Evolutionary conservation across 2,113 vertebrate genomes (phyloP).

Genomic region (Grallaria varia): DNA sequence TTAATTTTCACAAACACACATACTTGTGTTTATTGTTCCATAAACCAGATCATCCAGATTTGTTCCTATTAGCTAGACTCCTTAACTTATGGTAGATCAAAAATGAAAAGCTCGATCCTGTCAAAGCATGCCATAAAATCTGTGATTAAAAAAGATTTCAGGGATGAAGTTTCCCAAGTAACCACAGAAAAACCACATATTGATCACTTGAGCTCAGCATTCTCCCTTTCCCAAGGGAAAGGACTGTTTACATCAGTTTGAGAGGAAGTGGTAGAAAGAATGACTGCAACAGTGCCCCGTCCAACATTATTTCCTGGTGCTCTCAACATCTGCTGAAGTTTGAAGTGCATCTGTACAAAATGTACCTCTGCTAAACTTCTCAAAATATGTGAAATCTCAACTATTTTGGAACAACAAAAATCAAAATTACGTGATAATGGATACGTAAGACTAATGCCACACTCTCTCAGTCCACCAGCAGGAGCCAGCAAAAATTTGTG

Average conservation of each 20-base stretch:
- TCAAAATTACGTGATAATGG: background rate
- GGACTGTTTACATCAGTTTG: background rate
- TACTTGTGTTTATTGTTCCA: background rate
- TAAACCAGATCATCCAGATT: background rate
- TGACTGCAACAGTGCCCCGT: background rate
- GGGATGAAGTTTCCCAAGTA: background rate
- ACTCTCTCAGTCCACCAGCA: background rate
- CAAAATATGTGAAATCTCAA: background rate
- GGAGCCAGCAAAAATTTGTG: background rate
- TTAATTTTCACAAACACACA: background rate
- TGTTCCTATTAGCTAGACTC: background rate
- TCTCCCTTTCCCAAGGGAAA: constrained; percentile 38
- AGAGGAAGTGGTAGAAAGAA: constrained; percentile 39
- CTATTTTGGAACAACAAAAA: background rate
- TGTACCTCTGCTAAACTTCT: background rate
- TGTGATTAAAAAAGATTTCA: constrained; percentile 6
- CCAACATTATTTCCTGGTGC: background rate
- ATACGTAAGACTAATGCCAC: background rate
- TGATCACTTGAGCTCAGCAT: background rate
- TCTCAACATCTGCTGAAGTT: background rate
- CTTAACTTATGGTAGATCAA: background rate
- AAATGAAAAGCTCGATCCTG: background rate
- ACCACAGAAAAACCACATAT: background rate
- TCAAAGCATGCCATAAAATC: background rate
- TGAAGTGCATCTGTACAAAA: background rate